A percentile compares a stretch with the other conserved stretches of the same genome.
Evolutionary conservation across 2,113 vertebrate species (phyloP).

Genomic region (Rhodinocichla rosea): DNA sequence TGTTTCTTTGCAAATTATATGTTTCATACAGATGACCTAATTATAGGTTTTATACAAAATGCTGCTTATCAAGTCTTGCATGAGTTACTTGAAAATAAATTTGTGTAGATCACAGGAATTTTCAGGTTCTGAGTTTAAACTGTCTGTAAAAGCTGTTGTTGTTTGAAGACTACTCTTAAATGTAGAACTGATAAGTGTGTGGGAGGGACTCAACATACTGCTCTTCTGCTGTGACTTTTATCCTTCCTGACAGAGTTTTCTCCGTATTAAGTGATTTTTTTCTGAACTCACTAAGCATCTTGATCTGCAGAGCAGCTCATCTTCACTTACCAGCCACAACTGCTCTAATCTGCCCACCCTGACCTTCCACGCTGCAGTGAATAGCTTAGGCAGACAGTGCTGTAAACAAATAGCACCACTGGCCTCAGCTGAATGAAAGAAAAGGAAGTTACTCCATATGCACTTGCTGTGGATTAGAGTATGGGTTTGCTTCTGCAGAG

Average conservation of each 20-base stretch:
- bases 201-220: conserved; percentile 71
- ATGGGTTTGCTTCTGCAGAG: conserved; percentile 67
- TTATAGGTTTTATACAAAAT: neutral
- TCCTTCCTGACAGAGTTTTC: conserved; percentile 69
- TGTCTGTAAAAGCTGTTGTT: conserved; percentile 11
- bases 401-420: conserved; percentile 65
- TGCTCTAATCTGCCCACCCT: conserved; percentile 66
- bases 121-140: neutral
- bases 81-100: neutral
- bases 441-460: conserved; percentile 69
- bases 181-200: conserved; percentile 75
- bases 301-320: conserved; percentile 41
- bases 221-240: conserved; percentile 69
- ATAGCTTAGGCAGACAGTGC: conserved; percentile 54
- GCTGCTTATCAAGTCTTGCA: neutral
- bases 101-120: neutral
- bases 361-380: conserved; percentile 74
- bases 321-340: conserved; percentile 29
- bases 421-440: conserved; percentile 63
- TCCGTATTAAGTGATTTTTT: conserved; percentile 54
- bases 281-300: conserved; percentile 26
- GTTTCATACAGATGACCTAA: neutral
- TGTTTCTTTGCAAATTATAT: neutral
- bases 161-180: conserved; percentile 64
- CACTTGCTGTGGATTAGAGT: conserved; percentile 71